Base-by-base conservation (phyloP, 2,797 vertebrate genomes). In the Mycteria americana region DNA sequence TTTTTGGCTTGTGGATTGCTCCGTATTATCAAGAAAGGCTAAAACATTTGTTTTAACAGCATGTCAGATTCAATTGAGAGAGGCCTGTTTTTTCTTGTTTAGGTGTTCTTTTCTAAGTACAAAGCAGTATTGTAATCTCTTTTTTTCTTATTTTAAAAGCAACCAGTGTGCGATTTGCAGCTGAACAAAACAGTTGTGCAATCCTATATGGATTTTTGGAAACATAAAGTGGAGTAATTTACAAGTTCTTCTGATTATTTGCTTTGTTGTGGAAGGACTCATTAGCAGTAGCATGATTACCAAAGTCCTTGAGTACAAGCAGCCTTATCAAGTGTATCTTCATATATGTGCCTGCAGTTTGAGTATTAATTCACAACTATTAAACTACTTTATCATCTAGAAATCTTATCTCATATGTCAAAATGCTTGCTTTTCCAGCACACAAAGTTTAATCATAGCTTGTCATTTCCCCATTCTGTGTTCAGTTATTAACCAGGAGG, bases 401-500 rank as follows among this genome's bases (percentile, higher is more conserved):
- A 45, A 62, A 83, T 57, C 33, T 80, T 82, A 24, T 56, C 46
- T 79, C n/a, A 4, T 53, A 3, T 45, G 62, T 81, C 69, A 51
- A 73, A 94, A 73, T 41, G 16, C 24, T 96, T 85, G 8, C 33
- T 95, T 95, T 96, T 90, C n/a, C 28, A 75, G 28, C 64, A 70
- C 65, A 48, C 23, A 27, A 17, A 46, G 7, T 50, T 95, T 84
- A 81, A 37, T 92, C 35, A 19, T 84, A 65, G 45, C 39, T 92
- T 94, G 53, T 65, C 51, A 53, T 46, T 92, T 53, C 78, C 18
- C 68, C 18, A 3, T 79, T 82, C 43, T 83, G 12, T 25, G 5
- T 84, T 82, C 35, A 69, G 15, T 90, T 95, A 82, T 74, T 97
- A 94, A 96, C 93, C 57, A 93, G 86, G 57, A 91, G 79, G 45